phyloP scores from a whole-genome alignment of 2,888 invertebrate genomes.

The Melinopterus prodromus region DNA sequence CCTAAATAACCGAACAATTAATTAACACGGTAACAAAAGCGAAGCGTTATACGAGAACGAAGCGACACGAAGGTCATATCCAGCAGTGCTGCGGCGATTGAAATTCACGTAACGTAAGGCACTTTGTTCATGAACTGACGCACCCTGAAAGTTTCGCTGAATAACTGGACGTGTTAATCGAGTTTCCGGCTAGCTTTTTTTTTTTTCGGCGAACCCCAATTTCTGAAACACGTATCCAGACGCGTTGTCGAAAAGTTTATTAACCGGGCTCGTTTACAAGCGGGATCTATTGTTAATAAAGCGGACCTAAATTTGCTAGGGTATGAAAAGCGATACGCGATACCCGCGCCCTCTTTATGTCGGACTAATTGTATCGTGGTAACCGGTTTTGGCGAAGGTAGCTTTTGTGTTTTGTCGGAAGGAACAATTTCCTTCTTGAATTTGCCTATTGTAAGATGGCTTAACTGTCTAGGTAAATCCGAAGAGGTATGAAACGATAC shows the following conservation, averaged over 20 bases:
- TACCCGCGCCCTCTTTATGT: background rate
- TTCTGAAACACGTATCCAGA: background rate
- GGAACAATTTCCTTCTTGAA: background rate
- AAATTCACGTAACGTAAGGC: constrained; percentile 25
- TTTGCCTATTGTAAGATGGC: background rate
- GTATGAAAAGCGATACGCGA: background rate
- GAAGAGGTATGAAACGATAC: too few relatives aligned
- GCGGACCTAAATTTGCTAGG: background rate
- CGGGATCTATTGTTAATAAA: background rate
- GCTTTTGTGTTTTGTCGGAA: background rate
- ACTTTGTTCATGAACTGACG: constrained; percentile 26
- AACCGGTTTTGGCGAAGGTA: background rate
- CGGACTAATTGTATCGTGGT: background rate
- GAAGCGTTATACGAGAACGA: background rate
- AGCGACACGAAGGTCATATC: background rate
- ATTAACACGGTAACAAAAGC: background rate
- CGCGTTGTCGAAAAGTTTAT: background rate
- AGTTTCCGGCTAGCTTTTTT: background rate
- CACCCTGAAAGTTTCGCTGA: constrained; percentile 22
- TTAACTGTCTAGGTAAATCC: background rate
- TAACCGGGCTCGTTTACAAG: background rate
- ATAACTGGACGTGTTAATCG: constrained; percentile 29
- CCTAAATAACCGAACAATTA: constrained; percentile 16
- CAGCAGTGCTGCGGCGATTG: background rate
- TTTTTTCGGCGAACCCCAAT: background rate